phyloP scores from a whole-genome alignment of 2,113 vertebrate genomes.

The Daboia siamensis region DNA sequence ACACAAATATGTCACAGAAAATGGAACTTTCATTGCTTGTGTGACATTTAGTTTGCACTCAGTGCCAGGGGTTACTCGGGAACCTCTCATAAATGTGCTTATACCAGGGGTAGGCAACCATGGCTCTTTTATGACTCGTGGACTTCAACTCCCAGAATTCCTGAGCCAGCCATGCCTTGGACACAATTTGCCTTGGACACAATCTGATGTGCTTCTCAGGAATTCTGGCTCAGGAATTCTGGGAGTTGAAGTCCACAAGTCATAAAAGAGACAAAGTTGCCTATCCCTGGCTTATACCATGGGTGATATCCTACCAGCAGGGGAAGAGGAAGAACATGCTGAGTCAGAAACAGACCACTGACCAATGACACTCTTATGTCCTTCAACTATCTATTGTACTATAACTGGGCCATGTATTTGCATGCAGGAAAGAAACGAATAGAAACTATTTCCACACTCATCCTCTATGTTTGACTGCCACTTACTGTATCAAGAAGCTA shows the following conservation, averaged over 20 bases:
- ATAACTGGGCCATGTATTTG: not conserved
- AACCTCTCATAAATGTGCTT: not conserved
- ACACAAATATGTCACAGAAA: not conserved
- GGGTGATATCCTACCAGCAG: not conserved
- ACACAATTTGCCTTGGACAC: too few relatives aligned
- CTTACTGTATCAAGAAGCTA: not conserved
- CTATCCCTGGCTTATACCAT: not conserved
- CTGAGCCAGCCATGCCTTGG: too few relatives aligned
- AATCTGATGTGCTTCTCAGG: too few relatives aligned
- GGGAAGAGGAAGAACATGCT: not conserved
- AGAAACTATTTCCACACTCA: not conserved
- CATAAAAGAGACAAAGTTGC: too few relatives aligned
- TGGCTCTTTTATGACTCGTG: too few relatives aligned
- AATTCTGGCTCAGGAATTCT: too few relatives aligned
- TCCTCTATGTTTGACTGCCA: not conserved
- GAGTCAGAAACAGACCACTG: slow-evolving; percentile 3
- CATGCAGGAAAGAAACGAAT: not conserved
- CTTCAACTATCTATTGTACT: not conserved
- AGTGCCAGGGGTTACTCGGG: not conserved
- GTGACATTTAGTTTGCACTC: slow-evolving; percentile 9
- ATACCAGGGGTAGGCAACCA: too few relatives aligned
- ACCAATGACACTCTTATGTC: not conserved
- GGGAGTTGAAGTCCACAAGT: too few relatives aligned
- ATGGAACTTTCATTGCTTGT: not conserved
- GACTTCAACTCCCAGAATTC: too few relatives aligned